Evolutionary conservation across 2,888 invertebrate species (phyloP).

Genomic region (Bellardia pandia): DNA sequence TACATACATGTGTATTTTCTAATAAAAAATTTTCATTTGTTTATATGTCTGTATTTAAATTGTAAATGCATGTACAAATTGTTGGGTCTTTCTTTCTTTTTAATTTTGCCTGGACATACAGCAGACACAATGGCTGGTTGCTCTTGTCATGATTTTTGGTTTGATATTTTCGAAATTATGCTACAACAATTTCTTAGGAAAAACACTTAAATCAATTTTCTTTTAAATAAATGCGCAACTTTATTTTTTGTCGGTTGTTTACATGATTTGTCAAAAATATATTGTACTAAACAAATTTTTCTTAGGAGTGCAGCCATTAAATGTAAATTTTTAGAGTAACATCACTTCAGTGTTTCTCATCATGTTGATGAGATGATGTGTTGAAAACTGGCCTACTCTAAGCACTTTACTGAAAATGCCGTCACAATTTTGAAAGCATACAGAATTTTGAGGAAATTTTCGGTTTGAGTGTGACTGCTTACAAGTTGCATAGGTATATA

Average conservation of each 20-base stretch:
- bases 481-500: no score
- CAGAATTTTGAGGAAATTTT: no score
- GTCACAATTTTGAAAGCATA: slow-evolving; percentile 3
- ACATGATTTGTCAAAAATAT: slow-evolving; percentile 67
- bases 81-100: slow-evolving; percentile 36
- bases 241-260: slow-evolving; percentile 2
- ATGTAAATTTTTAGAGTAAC: slow-evolving; percentile 16
- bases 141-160: slow-evolving; percentile 31
- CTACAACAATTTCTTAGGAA: slow-evolving; percentile 56
- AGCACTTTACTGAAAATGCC: slow-evolving; percentile 54
- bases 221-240: slow-evolving; percentile 45
- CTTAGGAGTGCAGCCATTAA: background rate
- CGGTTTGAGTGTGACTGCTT: no score
- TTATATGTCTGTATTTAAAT: slow-evolving; percentile 55
- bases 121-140: slow-evolving; percentile 61
- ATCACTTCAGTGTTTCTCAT: slow-evolving; percentile 14
- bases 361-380: slow-evolving; percentile 60
- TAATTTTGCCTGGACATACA: slow-evolving; percentile 12
- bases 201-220: slow-evolving; percentile 70
- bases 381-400: slow-evolving; percentile 73
- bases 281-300: background rate
- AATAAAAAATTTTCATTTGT: slow-evolving; percentile 33
- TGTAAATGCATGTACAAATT: slow-evolving; percentile 35
- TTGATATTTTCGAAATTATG: slow-evolving; percentile 50
- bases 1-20: background rate